Base-by-base conservation (phyloP, 1,140 invertebrate genomes). In the Drosophila simulans region DNA sequence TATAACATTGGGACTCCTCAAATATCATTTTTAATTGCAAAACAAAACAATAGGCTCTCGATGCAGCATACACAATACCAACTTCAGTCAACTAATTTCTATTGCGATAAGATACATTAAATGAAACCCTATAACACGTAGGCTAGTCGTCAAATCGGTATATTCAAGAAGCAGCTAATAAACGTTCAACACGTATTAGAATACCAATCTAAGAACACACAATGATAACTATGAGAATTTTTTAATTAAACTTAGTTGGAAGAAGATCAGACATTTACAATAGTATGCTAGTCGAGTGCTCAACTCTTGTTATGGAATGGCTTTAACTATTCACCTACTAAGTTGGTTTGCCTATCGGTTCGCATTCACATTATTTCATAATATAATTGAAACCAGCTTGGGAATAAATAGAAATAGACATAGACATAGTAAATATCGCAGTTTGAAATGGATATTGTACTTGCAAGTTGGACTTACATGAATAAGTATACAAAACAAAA, bases 111-210 rank as follows among this genome's bases (percentile, higher is more conserved):
- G 12, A 13, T 7, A 31, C 20, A 22, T 3, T n/a, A 43, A 37
- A 59, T 15, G 25, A n/a, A 45, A 56, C 35, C 11, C 17, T 17
- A 17, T 27, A 52, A 25, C 25, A 40, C n/a, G 20, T 56, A 58
- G 54, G 54, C 48, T 58, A 65, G 62, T 39, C 39, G 51, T 22
- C 20, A 22, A 22, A 3, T 22, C 17, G 48, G 13, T 53, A 11
- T 53, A 27, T 34, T 39, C 12, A 34, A 39, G 34, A 17, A 25
- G 27, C 63, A 54, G 48, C 40, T 37, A 55, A 69, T 55, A 68
- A 68, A 37, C 54, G 65, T 69, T 54, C 40, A 68, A 69, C 68
- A 68, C 34, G 66, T 45, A 63, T 37, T 65, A 42, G 46, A 20
- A 37, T 35, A 68, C 22, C 42, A 49, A 35, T 27, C 20, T 39